Evolutionary conservation across 2,797 vertebrate genomes (phyloP), one percentile per base, ranked within the genome.

Genomic region (Chiloscyllium punctatum): DNA sequence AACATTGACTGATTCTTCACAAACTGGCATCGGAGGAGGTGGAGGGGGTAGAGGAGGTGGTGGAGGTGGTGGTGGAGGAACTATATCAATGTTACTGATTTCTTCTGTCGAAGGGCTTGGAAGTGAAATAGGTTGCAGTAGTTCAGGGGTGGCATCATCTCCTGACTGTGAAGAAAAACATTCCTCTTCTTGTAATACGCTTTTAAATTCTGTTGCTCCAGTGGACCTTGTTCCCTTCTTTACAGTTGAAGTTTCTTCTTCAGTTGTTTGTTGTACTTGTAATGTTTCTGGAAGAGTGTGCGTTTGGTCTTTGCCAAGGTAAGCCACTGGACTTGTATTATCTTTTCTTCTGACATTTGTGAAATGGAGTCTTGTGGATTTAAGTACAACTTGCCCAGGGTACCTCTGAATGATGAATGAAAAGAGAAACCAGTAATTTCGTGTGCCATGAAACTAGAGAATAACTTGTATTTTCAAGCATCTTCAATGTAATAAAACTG

Each of bases 311-410:
- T 96, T 95, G 77, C 23, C 95, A 87, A 0, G n/a, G 0, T 51
- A 96, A 86, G 97, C 88, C 11, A 96, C 88, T 15, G 97, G 97
- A 87, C 96, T 96, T 91, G 90, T 0, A 13, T 95, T 96, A 5
- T 96, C 97, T 96, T 97, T 98, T 97, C 98, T 98, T 96, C 98
- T 97, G 62, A 97, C 95, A 88, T 97, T 98, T 95, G 97, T 97
- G 96, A 98, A 96, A 0, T 98, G 98, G 95, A 99, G 96, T 72
- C 99, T 98, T 92, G 98, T 98, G 96, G 99, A 99, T 97, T 99
- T 99, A 96, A 99, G 98, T 88, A 98, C 98, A 96, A 99, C 98
- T 97, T 99, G 99, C 37, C 99, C 99, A 1, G 99, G 98, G 96
- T 99, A 99, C 23, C 98, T 98, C 99, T 99, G 37, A 90, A 95